Evolutionary conservation across 2,888 invertebrate species (phyloP).

Genomic region (Pherbina coryleti): DNA sequence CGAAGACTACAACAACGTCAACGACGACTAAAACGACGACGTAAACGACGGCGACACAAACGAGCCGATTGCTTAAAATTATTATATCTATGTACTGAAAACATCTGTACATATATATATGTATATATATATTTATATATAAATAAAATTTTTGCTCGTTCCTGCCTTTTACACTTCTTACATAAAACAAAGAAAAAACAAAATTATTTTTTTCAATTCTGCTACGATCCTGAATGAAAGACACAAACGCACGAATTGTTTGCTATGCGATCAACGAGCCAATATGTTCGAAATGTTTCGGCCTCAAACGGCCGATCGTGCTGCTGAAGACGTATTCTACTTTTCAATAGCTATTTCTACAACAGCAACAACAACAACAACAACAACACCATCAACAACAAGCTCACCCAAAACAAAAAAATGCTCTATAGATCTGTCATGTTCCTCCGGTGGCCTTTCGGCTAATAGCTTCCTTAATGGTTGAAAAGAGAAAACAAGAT

Average conservation of each 20-base stretch:
- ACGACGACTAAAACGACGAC: slow-evolving; percentile 32
- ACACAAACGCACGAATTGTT: slow-evolving; percentile 23
- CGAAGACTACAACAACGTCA: slow-evolving; percentile 36
- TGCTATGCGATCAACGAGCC: slow-evolving; percentile 29
- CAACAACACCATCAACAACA: background rate
- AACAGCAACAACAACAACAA: slow-evolving; percentile 25
- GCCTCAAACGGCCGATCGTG: slow-evolving; percentile 27
- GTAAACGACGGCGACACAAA: slow-evolving; percentile 42
- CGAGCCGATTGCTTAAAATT: background rate
- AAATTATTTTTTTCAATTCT: slow-evolving; percentile 20
- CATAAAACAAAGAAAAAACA: slow-evolving; percentile 27
- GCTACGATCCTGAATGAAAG: slow-evolving; percentile 31
- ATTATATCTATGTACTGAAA: no score
- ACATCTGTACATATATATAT: no score
- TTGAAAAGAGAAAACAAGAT: background rate
- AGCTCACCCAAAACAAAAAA: background rate
- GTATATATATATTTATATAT: background rate
- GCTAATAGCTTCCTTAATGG: background rate
- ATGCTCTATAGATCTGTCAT: slow-evolving; percentile 8
- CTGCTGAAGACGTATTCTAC: slow-evolving; percentile 35
- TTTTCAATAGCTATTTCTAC: slow-evolving; percentile 25
- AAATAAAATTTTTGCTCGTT: slow-evolving; percentile 17
- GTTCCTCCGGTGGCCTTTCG: slow-evolving; percentile 7
- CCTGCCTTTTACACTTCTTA: background rate
- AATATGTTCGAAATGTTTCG: slow-evolving; percentile 35